Evolutionary conservation across 2,797 vertebrate species (phyloP), one percentile per base, ranked within the genome.

Genomic region (Strix occidentalis): DNA sequence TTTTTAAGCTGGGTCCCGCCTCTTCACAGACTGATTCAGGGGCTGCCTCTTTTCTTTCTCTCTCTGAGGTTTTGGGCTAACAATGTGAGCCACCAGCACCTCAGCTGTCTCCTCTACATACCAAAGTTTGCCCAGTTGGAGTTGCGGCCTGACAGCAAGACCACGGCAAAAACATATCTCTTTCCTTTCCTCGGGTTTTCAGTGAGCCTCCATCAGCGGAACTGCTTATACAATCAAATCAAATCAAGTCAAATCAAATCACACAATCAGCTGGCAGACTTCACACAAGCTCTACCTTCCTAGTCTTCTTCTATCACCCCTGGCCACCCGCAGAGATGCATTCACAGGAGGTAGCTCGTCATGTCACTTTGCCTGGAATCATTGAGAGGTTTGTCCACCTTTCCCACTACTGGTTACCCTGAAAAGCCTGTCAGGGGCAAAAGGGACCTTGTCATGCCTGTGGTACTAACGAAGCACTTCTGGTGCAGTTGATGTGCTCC

Each of bases 381-480:
- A 54, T 11, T 3, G 4, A 23, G 13, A 8, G 7, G 0, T 64
- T 66, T 86, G 17, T 7, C 15, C 17, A 37, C 2, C 21, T n/a
- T 45, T 74, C 69, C 13, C 37, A 48, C 11, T 15, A 7, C 16
- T 20, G 6, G 18, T 60, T 63, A 66, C 12, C 54, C 58, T 82
- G 37, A 79, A 39, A 90, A 78, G 21, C 15, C 43, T 64, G 17
- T 39, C 33, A 33, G 6, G 11, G 33, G 9, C 35, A 72, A 60
- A 72, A 85, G 4, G n/a, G 33, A 35, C 5, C 0, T 21, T 57
- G 7, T 10, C 10, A 1, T 12, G 13, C 35, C 19, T 7, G 2
- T 15, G 18, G 33, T 43, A 69, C 45, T 53, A 54, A 57, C 2
- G 43, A 68, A 56, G 17, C 0, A 0, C 23, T 76, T 26, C 64